Evolutionary conservation across 2,797 vertebrate genomes (phyloP), one percentile per base, ranked within the genome.

Genomic region (Halcyon chelicuti): DNA sequence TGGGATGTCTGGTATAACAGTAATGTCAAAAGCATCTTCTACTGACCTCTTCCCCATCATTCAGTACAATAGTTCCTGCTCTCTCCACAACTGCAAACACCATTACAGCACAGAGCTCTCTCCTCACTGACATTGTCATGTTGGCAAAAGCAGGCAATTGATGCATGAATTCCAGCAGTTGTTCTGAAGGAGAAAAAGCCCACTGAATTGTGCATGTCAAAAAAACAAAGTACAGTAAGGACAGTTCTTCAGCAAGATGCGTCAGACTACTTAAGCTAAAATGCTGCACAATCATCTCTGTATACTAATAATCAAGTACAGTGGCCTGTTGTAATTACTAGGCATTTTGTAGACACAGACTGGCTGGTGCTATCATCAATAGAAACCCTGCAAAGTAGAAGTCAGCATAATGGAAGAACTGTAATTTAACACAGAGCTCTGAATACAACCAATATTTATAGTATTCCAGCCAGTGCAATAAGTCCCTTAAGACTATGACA

Each of bases 151-250:
- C 99, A 60, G 99, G 99, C 97, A 99, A 98, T 82, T 99, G 99
- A 98, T 99, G 99, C 99, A 99, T 99, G 97, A 99, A 99, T 98
- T 99, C 99, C 98, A 99, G 98, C 86, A 99, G 98, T 99, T 99
- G 99, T 97, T 99, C 99, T 99, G 98, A 81, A 97, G 77, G 66
- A 97, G 92, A 92, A 47, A 97, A 96, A 93, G 80, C 71, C 49
- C 82, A 94, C 39, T 94, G 67, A 96, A 74, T 96, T 10, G 3
- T 82, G 61, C 61, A 81, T 54, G 31, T 96, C 81, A 96, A 96
- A 96, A 94, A 63, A 82, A 88, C 26, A 82, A 72, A 90, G 82
- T 83, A 90, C 78, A 89, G 75, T 79, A 91, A 86, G 94, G 91
- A 58, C 17, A 92, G 81, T 37, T 90, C 67, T 97, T 93, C 25